phyloP scores from a whole-genome alignment of 2,797 vertebrate species.

The Graptemys geographica region DNA sequence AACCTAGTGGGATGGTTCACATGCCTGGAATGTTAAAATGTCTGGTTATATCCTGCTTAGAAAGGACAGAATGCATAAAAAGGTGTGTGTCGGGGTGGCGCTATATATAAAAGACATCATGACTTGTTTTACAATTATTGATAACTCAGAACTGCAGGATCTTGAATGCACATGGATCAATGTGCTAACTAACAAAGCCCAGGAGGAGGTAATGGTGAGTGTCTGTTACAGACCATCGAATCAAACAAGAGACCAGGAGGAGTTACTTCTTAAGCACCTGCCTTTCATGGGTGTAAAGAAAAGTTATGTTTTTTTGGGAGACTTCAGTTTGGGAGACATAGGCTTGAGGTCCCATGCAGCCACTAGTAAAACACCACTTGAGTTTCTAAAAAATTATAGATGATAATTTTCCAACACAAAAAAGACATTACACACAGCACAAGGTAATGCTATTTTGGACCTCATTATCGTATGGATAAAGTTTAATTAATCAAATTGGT shows the following conservation, averaged over 20 bases:
- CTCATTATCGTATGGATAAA: neutral
- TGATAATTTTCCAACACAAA: neutral
- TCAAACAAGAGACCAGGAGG: neutral
- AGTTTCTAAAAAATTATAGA: neutral
- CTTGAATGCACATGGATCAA: neutral
- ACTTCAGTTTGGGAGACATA: neutral
- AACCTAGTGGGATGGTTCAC: neutral
- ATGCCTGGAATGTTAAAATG: neutral
- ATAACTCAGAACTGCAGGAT: neutral
- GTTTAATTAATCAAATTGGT: neutral
- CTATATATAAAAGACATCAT: neutral
- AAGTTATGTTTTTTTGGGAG: neutral
- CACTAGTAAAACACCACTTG: neutral
- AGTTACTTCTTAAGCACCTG: neutral
- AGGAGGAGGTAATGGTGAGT: neutral
- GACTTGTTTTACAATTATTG: neutral
- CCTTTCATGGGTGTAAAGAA: neutral
- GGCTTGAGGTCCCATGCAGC: too few species aligned
- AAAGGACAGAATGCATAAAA: neutral
- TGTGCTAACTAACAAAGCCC: neutral
- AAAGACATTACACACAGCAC: neutral
- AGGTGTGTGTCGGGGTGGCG: neutral
- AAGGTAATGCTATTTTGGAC: neutral
- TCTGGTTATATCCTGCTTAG: neutral
- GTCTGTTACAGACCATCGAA: neutral